Percentiles rank a stretch among this genome's conserved stretches.
These are phyloP conservation scores for Hypselothyrea guttata DNA, from an alignment of 2,888 invertebrate species.

Conservation along the genomic window DNA sequence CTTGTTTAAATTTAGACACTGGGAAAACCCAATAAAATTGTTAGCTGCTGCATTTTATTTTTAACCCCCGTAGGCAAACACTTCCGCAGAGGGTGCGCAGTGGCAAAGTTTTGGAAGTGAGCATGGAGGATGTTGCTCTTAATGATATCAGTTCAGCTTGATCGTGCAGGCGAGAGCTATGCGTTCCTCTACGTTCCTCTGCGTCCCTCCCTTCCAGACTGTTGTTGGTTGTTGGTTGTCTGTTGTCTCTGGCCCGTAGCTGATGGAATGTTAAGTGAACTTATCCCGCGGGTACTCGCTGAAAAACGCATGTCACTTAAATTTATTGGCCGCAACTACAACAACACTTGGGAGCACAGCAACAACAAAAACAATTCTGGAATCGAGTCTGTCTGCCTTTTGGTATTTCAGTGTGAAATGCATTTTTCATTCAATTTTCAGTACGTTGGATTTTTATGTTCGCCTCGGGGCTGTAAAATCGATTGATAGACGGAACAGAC, in stretches of 20 bases:
- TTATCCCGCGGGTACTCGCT: conserved; percentile 75
- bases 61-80: conserved; percentile 54
- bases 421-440: conserved; percentile 76
- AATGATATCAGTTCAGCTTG: conserved; percentile 69
- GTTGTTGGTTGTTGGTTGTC: neutral
- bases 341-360: conserved; percentile 5
- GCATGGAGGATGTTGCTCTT: conserved; percentile 60
- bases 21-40: conserved; percentile 66
- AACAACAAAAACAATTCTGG: conserved; percentile 31
- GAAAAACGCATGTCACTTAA: conserved; percentile 78
- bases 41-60: conserved; percentile 52
- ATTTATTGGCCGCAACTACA: conserved; percentile 72
- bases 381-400: conserved; percentile 7
- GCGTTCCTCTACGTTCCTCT: neutral
- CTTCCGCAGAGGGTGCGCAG: conserved; percentile 56
- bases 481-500: conserved; percentile 62
- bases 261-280: conserved; percentile 69
- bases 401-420: conserved; percentile 58
- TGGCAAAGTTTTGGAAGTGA: conserved; percentile 7
- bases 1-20: conserved; percentile 66
- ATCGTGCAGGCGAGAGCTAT: conserved; percentile 23
- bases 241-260: conserved; percentile 54
- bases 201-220: neutral
- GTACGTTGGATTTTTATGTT: conserved; percentile 54
- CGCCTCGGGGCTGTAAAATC: conserved; percentile 68